Conservation (phyloP, 92 coral and sea anemone species). For the Zoanthus gigantus region DNA sequence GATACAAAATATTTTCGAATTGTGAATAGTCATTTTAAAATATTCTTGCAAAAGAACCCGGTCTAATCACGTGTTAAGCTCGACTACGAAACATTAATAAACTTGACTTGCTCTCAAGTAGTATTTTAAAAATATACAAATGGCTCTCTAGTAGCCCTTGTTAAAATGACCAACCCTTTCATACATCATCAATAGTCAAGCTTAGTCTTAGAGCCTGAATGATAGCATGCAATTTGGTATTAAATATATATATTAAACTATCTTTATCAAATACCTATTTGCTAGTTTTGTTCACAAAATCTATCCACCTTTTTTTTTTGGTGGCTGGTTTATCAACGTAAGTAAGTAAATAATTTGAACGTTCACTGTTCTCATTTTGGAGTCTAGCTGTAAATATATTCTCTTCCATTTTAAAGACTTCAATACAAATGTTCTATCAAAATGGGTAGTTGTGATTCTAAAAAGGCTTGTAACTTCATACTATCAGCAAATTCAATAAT, state of each 20-base stretch:
- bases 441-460: slow-evolving; percentile 45
- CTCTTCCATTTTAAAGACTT: background rate
- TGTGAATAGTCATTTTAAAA: background rate
- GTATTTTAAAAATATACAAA: slow-evolving; percentile 35
- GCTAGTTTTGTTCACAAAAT: slow-evolving; percentile 33
- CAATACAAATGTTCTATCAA: background rate
- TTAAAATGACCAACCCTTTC: background rate
- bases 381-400: slow-evolving; percentile 43
- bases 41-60: background rate
- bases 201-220: background rate
- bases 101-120: background rate
- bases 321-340: background rate
- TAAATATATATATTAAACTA: slow-evolving; percentile 42
- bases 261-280: slow-evolving; percentile 25
- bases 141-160: background rate
- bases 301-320: slow-evolving; percentile 20
- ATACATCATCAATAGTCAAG: background rate
- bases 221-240: background rate
- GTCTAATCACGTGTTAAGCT: background rate
- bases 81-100: background rate
- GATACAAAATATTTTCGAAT: background rate
- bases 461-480: background rate
- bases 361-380: background rate
- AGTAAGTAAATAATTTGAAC: slow-evolving; percentile 10
- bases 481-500: slow-evolving; percentile 9